Evolutionary conservation across 2,113 vertebrate species (phyloP).

Genomic region (Scartelaos histophorus): DNA sequence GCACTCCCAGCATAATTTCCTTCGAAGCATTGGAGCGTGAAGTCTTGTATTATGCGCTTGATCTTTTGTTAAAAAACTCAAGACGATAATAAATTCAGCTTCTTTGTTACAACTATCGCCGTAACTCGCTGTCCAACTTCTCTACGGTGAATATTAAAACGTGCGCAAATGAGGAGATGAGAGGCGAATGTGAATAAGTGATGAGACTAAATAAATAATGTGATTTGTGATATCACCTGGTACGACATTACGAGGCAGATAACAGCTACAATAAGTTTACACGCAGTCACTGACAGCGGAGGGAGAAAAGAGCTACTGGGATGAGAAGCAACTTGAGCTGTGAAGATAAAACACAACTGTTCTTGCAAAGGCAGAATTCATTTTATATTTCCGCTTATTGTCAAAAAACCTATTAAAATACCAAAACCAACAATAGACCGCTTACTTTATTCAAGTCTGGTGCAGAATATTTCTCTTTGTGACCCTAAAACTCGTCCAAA

Average conservation of each 20-base stretch:
- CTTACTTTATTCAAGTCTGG: conserved; percentile 5
- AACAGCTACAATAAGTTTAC: conserved; percentile 37
- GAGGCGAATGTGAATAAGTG: conserved; percentile 63
- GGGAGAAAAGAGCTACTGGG: background rate
- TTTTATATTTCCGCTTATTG: conserved; percentile 8
- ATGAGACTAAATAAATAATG: conserved; percentile 71
- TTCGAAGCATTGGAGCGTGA: conserved; percentile 17
- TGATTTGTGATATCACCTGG: conserved; percentile 54
- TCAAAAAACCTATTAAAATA: conserved; percentile 9
- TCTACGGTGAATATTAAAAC: conserved; percentile 38
- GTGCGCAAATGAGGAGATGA: conserved; percentile 58
- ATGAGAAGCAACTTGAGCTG: background rate
- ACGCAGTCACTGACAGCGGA: conserved; percentile 13
- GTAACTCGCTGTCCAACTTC: conserved; percentile 54
- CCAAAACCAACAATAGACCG: conserved; percentile 9
- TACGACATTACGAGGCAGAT: conserved; percentile 56
- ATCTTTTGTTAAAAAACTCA: conserved; percentile 50
- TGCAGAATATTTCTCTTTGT: conserved; percentile 6
- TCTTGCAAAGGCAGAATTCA: background rate
- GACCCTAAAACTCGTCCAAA: conserved; percentile 1
- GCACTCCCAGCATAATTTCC: conserved; percentile 37
- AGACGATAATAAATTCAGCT: conserved; percentile 35
- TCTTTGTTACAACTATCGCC: conserved; percentile 38
- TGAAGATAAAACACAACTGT: conserved; percentile 9
- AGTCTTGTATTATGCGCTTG: conserved; percentile 39